phyloP scores from a whole-genome alignment of 2,797 vertebrate genomes.

The Coluber constrictor region DNA sequence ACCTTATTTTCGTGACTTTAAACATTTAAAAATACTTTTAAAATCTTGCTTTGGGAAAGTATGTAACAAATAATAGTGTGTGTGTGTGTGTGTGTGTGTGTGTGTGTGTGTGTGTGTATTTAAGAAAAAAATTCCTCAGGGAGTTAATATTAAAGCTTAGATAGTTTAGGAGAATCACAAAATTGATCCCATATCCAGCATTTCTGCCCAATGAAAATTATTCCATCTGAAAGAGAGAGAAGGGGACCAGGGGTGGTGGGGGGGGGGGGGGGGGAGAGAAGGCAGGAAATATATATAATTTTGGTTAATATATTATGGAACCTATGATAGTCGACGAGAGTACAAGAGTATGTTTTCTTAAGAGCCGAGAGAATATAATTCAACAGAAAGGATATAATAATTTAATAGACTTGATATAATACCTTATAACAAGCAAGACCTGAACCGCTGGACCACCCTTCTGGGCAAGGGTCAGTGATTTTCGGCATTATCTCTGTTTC shows the following conservation, averaged over 20 bases:
- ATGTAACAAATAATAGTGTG: background rate
- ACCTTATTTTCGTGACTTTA: background rate
- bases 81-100: background rate
- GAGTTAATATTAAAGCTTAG: background rate
- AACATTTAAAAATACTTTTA: background rate
- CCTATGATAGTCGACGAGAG: background rate
- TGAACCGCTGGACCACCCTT: conserved; percentile 78
- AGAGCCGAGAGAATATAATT: background rate
- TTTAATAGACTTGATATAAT: conserved; percentile 14
- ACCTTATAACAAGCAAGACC: conserved; percentile 91
- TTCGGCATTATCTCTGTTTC: conserved; percentile 70
- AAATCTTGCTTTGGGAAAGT: background rate
- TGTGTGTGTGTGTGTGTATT: background rate
- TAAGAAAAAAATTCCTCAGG: background rate
- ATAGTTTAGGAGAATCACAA: background rate
- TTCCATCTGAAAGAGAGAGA: background rate
- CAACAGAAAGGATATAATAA: conserved; percentile 23
- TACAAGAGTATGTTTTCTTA: background rate
- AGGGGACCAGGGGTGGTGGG: no score
- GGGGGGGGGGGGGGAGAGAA: background rate
- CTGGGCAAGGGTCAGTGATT: conserved; percentile 74
- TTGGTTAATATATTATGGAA: background rate
- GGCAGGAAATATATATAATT: background rate
- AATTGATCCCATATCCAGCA: background rate
- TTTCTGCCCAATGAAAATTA: background rate